A percentile compares a stretch with the other conserved stretches of the same genome.
These are phyloP conservation scores for Callyntrura guangdongensis DNA, from an alignment of 2,888 invertebrate species.

Conservation along the genomic window DNA sequence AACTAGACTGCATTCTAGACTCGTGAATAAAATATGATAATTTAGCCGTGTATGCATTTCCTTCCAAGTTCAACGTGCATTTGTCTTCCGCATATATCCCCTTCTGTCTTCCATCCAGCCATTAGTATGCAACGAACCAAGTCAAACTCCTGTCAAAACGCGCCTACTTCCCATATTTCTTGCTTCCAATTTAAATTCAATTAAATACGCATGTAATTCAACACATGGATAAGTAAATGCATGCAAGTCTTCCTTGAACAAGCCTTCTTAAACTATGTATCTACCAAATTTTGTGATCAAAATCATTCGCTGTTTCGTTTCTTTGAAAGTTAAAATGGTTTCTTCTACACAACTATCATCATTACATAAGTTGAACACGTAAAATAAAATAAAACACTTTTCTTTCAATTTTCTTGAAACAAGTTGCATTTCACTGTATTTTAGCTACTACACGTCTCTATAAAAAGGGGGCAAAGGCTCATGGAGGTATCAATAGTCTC, in stretches of 20 bases:
- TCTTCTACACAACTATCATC: neutral
- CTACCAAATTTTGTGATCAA: neutral
- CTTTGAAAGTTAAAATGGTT: neutral
- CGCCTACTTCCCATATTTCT: conserved; percentile 60
- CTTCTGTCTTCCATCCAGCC: conserved; percentile 7
- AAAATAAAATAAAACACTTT: conserved; percentile 35
- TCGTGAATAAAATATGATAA: no score
- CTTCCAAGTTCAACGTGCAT: neutral
- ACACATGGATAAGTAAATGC: neutral
- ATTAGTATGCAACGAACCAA: conserved; percentile 69
- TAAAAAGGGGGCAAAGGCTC: neutral
- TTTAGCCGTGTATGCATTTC: no score
- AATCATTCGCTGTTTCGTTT: neutral
- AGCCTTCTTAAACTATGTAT: neutral
- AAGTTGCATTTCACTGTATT: neutral
- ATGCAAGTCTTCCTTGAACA: neutral
- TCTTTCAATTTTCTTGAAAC: conserved; percentile 24
- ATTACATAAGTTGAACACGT: conserved; percentile 19
- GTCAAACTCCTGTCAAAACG: conserved; percentile 66
- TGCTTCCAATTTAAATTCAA: conserved; percentile 69
- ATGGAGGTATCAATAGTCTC: conserved; percentile 5
- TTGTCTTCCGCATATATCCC: conserved; percentile 10
- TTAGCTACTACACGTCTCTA: neutral
- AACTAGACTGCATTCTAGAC: no score
- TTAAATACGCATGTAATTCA: conserved; percentile 72